Conservation (phyloP, 2,113 vertebrate genomes). For the Myrmophylax atrothorax region DNA sequence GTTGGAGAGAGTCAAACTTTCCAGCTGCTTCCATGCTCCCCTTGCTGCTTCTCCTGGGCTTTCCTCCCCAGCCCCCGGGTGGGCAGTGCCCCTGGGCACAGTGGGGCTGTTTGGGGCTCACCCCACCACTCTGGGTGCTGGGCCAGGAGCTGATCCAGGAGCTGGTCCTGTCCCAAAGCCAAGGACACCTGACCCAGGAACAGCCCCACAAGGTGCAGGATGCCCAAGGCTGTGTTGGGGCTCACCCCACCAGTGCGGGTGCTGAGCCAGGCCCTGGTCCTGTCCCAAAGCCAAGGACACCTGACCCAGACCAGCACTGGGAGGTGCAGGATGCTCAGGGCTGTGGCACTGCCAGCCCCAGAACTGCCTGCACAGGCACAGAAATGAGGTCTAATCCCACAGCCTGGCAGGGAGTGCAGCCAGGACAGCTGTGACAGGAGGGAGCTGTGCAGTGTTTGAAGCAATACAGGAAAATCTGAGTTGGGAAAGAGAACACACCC, state of each 20-base stretch:
- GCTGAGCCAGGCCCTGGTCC: neutral
- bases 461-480: neutral
- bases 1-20: neutral
- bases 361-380: neutral
- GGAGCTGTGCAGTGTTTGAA: neutral
- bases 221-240: neutral
- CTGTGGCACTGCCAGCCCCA: neutral
- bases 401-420: neutral
- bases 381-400: neutral
- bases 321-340: neutral
- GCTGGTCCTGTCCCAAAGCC: neutral
- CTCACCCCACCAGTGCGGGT: neutral
- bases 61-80: fast-evolving
- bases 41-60: neutral
- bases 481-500: neutral
- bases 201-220: neutral
- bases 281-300: neutral
- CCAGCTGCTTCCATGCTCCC: neutral
- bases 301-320: neutral
- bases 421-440: neutral
- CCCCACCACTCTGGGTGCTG: neutral
- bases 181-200: neutral
- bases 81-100: neutral
- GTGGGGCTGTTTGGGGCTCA: neutral
- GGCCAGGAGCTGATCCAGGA: neutral